phyloP scores from a whole-genome alignment of 2,113 vertebrate genomes.

The Zosterops lateralis region DNA sequence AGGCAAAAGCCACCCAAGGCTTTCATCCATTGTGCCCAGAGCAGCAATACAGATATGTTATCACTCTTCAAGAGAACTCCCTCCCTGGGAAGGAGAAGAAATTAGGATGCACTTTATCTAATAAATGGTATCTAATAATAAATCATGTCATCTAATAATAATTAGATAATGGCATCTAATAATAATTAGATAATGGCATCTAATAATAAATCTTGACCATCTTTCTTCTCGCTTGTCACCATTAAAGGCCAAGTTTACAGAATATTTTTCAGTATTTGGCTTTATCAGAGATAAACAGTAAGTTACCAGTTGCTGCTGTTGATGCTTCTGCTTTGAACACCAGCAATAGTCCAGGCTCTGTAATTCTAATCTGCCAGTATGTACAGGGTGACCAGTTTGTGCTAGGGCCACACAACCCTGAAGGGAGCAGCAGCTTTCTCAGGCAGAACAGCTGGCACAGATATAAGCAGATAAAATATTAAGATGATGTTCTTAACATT shows the following conservation, averaged over 20 bases:
- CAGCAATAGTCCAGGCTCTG: background rate
- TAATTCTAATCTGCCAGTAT: background rate
- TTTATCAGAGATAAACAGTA: background rate
- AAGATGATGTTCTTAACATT: background rate
- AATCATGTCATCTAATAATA: background rate
- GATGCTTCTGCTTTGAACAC: background rate
- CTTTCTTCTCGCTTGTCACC: background rate
- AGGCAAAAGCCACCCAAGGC: background rate
- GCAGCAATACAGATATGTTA: background rate
- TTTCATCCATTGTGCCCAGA: background rate
- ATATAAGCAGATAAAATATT: conserved; percentile 16
- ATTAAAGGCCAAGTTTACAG: background rate
- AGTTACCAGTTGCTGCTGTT: background rate
- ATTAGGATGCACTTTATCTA: background rate
- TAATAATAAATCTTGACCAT: background rate
- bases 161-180: background rate
- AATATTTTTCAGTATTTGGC: background rate
- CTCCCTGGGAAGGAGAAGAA: background rate
- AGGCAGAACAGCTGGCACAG: conserved; percentile 7
- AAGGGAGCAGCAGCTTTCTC: conserved; percentile 1
- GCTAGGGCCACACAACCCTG: background rate
- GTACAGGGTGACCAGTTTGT: background rate
- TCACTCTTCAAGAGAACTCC: background rate
- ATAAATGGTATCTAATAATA: background rate
- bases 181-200: background rate